A percentile compares a stretch with the other conserved stretches of the same genome.
These are phyloP conservation scores for Xiphophorus hellerii DNA, from an alignment of 2,113 vertebrate genomes.

Conservation along the genomic window DNA sequence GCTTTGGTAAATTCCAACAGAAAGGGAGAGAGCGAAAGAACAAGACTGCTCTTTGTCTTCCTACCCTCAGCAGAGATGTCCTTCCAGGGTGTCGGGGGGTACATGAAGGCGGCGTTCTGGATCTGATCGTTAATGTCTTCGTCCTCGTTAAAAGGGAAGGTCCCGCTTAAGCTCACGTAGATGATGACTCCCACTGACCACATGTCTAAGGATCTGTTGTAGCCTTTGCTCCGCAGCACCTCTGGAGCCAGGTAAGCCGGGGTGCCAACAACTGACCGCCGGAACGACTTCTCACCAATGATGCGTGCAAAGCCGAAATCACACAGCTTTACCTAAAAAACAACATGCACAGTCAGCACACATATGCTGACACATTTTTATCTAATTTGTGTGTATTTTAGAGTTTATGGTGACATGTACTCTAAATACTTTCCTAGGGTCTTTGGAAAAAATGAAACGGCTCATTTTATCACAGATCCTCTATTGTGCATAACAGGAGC, in stretches of 20 bases:
- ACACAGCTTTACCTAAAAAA: conserved; percentile 91
- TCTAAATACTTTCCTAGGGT: neutral
- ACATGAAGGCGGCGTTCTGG: conserved; percentile 98
- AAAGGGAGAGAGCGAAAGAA: neutral
- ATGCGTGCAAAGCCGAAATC: conserved; percentile 98
- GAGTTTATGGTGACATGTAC: neutral
- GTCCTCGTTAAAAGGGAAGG: conserved; percentile 97
- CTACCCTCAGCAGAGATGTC: conserved; percentile 95
- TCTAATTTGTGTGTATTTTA: neutral
- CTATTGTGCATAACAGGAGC: neutral
- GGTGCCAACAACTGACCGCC: conserved; percentile 95
- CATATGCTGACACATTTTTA: neutral
- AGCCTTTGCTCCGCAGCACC: conserved; percentile 96
- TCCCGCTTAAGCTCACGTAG: conserved; percentile 96
- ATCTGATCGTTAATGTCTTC: conserved; percentile 99
- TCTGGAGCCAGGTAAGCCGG: conserved; percentile 96
- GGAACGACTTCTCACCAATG: conserved; percentile 97
- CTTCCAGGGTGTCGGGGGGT: conserved; percentile 95
- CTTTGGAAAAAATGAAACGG: neutral
- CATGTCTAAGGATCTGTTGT: conserved; percentile 98
- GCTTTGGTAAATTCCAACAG: neutral
- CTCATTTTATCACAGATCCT: neutral
- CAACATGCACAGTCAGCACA: conserved; percentile 2
- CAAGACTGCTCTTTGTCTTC: neutral
- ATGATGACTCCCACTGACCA: conserved; percentile 98